Evolutionary conservation across 2,888 invertebrate species (phyloP), one percentile per base, ranked within the genome.

Genomic region (Xylota sylvarum): DNA sequence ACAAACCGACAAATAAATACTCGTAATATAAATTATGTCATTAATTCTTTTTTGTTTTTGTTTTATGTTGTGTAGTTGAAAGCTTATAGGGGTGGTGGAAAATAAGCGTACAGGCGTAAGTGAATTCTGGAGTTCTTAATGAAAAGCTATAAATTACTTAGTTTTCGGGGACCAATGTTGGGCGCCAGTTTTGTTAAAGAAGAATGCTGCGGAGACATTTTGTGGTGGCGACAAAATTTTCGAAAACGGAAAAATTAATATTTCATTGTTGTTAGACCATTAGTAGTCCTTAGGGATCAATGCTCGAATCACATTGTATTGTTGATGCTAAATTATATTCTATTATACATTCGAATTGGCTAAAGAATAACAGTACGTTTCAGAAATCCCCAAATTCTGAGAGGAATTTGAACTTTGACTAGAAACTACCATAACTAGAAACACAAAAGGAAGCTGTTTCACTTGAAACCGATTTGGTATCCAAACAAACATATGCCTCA

Each of bases 1-100:
- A 43, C 60, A 62, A 65, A 48, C 60, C 19, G 27, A 62, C 52
- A 74, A 55, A 79, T 73, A 67, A 69, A 73, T 80, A 69, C 74
- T 70, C 56, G 74, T 30, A 58, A 56, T 70, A 84, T 70, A 74
- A 84, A 84, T 84, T 69, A 84, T 70, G 74, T 74, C 69, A 77
- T 79, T 79, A 79, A 79, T 52, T 72, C 12, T 50, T 55, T 60
- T 52, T 7, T 10, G 32, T 67, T 10, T 4, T 40, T 70, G 23
- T 37, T 72, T 10, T n/a, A 27, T 56, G 58, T 37, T 50, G 19
- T 50, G 19, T 32, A 35, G 48, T 32, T 19, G 65, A 50, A 50
- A 23, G 32, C 12, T 1, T 17, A 19, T 17, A 32, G 70, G 12
- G n/a, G 6, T 56, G 43, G 40, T 56, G 56, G 48, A 46, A 58